Base-by-base conservation (phyloP, 2,797 vertebrate genomes). In the Chiroxiphia lanceolata region DNA sequence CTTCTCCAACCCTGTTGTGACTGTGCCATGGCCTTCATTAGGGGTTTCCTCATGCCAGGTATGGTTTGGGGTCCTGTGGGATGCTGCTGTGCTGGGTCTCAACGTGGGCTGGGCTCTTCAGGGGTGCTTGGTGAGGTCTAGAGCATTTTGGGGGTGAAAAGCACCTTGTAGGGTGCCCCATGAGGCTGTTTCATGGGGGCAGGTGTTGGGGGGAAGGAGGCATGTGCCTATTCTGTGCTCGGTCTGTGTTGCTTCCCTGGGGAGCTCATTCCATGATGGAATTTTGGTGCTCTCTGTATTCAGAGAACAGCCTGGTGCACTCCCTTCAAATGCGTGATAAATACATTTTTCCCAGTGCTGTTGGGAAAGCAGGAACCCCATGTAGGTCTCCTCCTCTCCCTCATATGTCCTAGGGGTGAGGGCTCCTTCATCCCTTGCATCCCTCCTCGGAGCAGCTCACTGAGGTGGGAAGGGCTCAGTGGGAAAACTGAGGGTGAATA, bases 321-420 rank as follows among this genome's bases (percentile, higher is more conserved):
- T 8, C 15, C 20, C 40, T 9, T 7, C 18, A 11, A 50, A 38
- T 1, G 6, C 12, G 2, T 0, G 3, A 9, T 9, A 3, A 44
- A 4, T 2, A 1, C 2, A 2, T 20, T 27, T 59, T 16, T 25
- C 40, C 45, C 3, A 3, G n/a, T 0, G 9, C 42, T 16, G 20
- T 3, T 40, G 29, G 26, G 34, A 31, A 65, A 26, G 16, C 12
- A 10, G n/a, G 26, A 29, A 6, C 36, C 29, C 18, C 12, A 0
- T 13, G 33, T 18, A 4, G 61, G 40, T 53, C 50, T 36, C 9
- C 57, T 4, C 6, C 36, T 19, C 27, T 33, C 14, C 54, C 5
- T 4, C 9, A 17, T 0, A 2, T 5, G 3, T 9, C 59, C 69
- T 2, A 4, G 1, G 5, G 11, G 5, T 4, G 3, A 50, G 23